phyloP scores from a whole-genome alignment of 2,797 vertebrate species.

The Peromyscus aztecus region DNA sequence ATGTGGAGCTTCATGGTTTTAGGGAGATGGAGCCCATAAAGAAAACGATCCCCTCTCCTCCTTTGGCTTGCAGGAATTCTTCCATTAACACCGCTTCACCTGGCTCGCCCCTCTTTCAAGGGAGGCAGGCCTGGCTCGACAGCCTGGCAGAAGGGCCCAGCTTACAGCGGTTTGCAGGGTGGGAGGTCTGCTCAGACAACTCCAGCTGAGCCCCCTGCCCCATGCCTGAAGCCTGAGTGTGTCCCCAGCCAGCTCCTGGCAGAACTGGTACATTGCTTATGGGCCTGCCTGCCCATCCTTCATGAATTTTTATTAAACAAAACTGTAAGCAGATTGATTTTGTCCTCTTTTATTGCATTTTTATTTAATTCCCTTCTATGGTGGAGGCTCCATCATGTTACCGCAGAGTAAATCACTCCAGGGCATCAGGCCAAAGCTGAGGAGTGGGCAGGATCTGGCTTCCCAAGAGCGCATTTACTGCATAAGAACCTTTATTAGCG shows the following conservation, averaged over 20 bases:
- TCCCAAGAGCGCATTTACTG: slow-evolving; percentile 88
- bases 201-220: slow-evolving; percentile 78
- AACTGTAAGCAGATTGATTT: slow-evolving; percentile 99
- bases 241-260: slow-evolving; percentile 86
- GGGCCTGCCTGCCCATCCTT: slow-evolving; percentile 95
- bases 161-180: slow-evolving; percentile 75
- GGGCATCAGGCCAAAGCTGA: slow-evolving; percentile 88
- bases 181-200: slow-evolving; percentile 81
- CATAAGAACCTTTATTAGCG: slow-evolving; percentile 88
- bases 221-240: slow-evolving; percentile 79
- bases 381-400: slow-evolving; percentile 90
- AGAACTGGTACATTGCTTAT: slow-evolving; percentile 93
- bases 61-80: slow-evolving; percentile 2
- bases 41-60: neutral
- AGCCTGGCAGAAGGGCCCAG: slow-evolving; percentile 81
- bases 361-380: slow-evolving; percentile 97
- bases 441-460: slow-evolving; percentile 88
- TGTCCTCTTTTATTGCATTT: slow-evolving; percentile 99
- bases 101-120: slow-evolving; percentile 78
- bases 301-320: slow-evolving; percentile 99
- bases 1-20: neutral
- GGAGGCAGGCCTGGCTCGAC: slow-evolving; percentile 79
- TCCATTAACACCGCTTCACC: neutral
- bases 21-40: neutral
- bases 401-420: slow-evolving; percentile 88